These are phyloP conservation scores for Petrocephalus sullivani DNA, from an alignment of 2,797 vertebrate genomes.

Conservation along the genomic window DNA sequence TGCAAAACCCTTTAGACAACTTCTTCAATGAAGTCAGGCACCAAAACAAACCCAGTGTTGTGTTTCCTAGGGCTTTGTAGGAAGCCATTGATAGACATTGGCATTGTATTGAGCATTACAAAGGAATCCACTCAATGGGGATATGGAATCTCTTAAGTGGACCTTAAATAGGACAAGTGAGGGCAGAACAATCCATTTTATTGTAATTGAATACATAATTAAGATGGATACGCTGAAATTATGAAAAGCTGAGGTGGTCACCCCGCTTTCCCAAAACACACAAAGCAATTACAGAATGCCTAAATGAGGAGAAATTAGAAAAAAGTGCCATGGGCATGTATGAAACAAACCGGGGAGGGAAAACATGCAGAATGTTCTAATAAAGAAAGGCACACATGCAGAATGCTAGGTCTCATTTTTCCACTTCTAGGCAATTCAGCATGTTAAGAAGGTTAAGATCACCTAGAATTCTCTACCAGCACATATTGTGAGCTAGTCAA, in stretches of 20 bases:
- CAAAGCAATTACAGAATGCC: conserved; percentile 23
- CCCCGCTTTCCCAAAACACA: conserved; percentile 11
- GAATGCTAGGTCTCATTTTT: too few relatives aligned
- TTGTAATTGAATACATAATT: conserved; percentile 23
- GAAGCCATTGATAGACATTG: conserved; percentile 2
- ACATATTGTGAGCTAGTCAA: not conserved
- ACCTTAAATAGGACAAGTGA: conserved; percentile 9
- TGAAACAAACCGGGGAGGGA: not conserved
- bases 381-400: not conserved
- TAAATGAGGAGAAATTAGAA: not conserved
- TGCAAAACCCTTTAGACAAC: not conserved
- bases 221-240: conserved; percentile 15
- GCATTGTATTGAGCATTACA: not conserved
- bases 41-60: not conserved
- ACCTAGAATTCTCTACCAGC: not conserved
- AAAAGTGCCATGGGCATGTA: conserved; percentile 1
- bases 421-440: too few relatives aligned
- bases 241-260: conserved; percentile 22
- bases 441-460: not conserved
- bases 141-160: conserved; percentile 17
- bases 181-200: not conserved
- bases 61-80: not conserved
- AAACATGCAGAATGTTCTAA: not conserved
- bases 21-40: not conserved
- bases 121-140: conserved; percentile 9